Evolutionary conservation across 2,888 invertebrate species (phyloP).

Genomic region (Himalopsyche kuldschensis): DNA sequence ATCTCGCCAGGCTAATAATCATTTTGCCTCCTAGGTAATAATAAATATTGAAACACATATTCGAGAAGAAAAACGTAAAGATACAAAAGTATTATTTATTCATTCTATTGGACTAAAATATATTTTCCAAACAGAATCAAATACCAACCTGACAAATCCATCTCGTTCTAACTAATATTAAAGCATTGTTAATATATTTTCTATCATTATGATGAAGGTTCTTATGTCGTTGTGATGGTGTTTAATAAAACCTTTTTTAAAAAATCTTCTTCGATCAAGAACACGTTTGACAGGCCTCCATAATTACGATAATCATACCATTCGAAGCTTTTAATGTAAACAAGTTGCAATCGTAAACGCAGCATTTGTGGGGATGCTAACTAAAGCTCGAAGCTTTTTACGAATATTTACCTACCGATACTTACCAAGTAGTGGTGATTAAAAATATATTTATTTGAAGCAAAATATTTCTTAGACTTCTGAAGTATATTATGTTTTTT

Average conservation of each 20-base stretch:
- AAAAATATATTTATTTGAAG: no score
- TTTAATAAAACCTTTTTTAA: slow-evolving; percentile 7
- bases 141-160: slow-evolving; percentile 18
- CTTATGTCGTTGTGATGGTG: background rate
- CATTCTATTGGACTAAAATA: background rate
- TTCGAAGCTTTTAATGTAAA: slow-evolving; percentile 6
- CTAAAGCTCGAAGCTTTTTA: background rate
- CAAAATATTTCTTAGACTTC: no score
- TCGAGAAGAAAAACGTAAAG: background rate
- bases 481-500: background rate
- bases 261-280: slow-evolving; percentile 11
- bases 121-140: background rate
- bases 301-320: slow-evolving; percentile 17
- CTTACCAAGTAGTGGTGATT: background rate
- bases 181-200: slow-evolving; percentile 4
- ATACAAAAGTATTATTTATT: background rate
- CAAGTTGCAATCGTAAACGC: slow-evolving; percentile 3
- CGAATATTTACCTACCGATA: background rate
- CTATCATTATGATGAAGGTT: background rate
- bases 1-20: background rate
- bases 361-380: slow-evolving; percentile 24
- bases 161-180: background rate
- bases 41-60: background rate
- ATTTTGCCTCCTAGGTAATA: background rate
- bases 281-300: slow-evolving; percentile 28